A percentile compares a stretch with the other conserved stretches of the same genome.
These are phyloP conservation scores for Sylvia borin DNA, from an alignment of 2,797 vertebrate species.

Conservation along the genomic window DNA sequence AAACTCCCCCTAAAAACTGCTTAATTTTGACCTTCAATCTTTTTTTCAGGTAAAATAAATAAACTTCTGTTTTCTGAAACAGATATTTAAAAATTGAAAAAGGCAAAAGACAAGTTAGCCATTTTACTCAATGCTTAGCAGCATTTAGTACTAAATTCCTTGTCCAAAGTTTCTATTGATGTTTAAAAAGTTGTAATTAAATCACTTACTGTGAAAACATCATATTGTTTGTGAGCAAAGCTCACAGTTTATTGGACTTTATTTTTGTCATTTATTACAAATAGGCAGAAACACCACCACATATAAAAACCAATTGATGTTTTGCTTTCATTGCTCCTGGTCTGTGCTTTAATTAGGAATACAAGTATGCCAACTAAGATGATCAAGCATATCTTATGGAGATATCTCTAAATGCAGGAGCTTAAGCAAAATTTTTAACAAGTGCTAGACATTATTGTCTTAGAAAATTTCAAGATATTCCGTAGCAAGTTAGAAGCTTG, in stretches of 20 bases:
- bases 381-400: background rate
- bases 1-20: conserved; percentile 11
- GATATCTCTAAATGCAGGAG: background rate
- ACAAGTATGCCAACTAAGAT: background rate
- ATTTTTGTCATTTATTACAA: background rate
- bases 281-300: background rate
- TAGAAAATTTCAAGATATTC: background rate
- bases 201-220: background rate
- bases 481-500: background rate
- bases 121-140: background rate
- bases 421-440: background rate
- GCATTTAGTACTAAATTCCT: background rate
- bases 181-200: background rate
- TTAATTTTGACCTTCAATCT: conserved; percentile 37
- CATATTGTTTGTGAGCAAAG: background rate
- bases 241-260: background rate
- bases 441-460: background rate
- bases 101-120: background rate
- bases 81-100: background rate
- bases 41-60: conserved; percentile 8
- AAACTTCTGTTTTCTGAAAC: conserved; percentile 19
- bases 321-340: background rate
- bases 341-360: background rate
- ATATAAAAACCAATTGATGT: background rate
- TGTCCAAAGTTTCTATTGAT: background rate